A percentile compares a stretch with the other conserved stretches of the same genome.
phyloP scores from a whole-genome alignment of 2,888 invertebrate species.

The Rhagonycha fulva region DNA sequence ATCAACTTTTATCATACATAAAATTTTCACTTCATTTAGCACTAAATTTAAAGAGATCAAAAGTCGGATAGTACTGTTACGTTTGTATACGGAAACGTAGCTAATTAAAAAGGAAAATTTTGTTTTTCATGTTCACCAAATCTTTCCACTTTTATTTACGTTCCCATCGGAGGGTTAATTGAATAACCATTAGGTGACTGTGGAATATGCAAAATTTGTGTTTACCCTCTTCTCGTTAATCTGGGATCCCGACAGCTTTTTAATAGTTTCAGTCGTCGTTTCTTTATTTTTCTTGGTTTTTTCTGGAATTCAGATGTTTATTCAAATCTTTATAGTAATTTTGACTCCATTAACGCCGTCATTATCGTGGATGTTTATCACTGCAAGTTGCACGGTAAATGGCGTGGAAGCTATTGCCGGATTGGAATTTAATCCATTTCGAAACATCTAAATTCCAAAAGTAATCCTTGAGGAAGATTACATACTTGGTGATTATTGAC shows the following conservation, averaged over 20 bases:
- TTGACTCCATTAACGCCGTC: background rate
- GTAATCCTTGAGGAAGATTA: background rate
- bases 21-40: background rate
- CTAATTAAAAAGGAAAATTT: background rate
- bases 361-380: background rate
- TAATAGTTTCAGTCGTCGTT: background rate
- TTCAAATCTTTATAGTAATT: background rate
- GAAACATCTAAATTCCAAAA: background rate
- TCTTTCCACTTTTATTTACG: background rate
- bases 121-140: background rate
- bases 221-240: background rate
- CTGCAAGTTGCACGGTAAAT: background rate
- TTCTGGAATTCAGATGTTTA: background rate
- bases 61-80: background rate
- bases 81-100: background rate
- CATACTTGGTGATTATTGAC: background rate
- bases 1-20: background rate
- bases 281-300: background rate
- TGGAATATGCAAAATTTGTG: background rate
- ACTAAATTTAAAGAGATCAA: background rate
- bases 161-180: background rate
- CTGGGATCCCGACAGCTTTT: background rate
- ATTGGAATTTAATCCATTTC: background rate
- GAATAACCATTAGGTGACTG: background rate
- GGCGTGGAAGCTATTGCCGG: background rate